Evolutionary conservation across 2,113 vertebrate species (phyloP).

Genomic region (Emydura subglobosa): DNA sequence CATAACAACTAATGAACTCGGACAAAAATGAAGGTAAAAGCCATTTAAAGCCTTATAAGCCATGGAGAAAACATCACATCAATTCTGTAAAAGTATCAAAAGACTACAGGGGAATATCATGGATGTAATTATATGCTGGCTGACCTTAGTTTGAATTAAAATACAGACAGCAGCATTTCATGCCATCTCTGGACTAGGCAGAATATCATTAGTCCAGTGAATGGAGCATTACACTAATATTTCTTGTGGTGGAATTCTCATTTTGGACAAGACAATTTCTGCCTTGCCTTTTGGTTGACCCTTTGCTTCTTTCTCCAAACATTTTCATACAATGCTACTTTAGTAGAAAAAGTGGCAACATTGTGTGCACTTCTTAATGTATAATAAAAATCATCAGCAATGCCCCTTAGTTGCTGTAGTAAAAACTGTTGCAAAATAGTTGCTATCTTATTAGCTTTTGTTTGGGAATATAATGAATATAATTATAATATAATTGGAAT

Average conservation of each 20-base stretch:
- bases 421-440: background rate
- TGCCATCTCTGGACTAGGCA: constrained; percentile 7
- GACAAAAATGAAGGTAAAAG: constrained; percentile 36
- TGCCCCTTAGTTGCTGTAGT: background rate
- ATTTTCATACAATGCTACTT: background rate
- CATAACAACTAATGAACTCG: constrained; percentile 39
- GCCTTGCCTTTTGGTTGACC: background rate
- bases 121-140: constrained; percentile 47
- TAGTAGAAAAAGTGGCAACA: background rate
- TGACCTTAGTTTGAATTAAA: constrained; percentile 57
- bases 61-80: constrained; percentile 52
- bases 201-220: constrained; percentile 34
- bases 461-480: background rate
- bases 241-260: constrained; percentile 22
- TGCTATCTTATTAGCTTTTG: background rate
- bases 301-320: constrained; percentile 27
- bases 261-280: constrained; percentile 35
- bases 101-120: constrained; percentile 41
- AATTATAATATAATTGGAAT: background rate
- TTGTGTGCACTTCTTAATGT: constrained; percentile 6
- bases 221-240: constrained; percentile 39
- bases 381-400: background rate
- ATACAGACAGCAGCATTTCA: constrained; percentile 32
- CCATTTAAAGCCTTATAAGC: constrained; percentile 53
- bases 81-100: constrained; percentile 40